These are phyloP conservation scores for Alsophila aescularia DNA, from an alignment of 2,888 invertebrate species.

Conservation along the genomic window DNA sequence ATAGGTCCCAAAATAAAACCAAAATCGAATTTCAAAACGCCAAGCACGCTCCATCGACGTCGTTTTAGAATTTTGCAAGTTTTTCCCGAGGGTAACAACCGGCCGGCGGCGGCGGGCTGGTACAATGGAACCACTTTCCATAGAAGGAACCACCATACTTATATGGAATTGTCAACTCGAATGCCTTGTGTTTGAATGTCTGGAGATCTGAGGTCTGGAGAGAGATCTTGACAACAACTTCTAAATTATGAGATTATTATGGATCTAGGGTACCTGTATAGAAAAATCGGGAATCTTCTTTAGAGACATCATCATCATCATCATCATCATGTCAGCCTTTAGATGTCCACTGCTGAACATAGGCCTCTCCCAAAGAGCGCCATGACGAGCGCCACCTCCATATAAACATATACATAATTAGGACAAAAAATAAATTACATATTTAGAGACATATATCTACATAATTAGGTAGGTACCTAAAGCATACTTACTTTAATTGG, in stretches of 20 bases:
- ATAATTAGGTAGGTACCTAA: too few relatives aligned
- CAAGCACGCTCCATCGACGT: slow-evolving; percentile 19
- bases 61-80: slow-evolving; percentile 58
- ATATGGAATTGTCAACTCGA: slow-evolving; percentile 24
- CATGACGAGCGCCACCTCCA: too few relatives aligned
- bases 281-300: too few relatives aligned
- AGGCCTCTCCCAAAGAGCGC: too few relatives aligned
- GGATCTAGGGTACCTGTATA: too few relatives aligned
- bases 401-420: too few relatives aligned
- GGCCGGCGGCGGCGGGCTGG: slow-evolving; percentile 39
- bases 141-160: slow-evolving; percentile 55
- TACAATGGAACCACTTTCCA: slow-evolving; percentile 79
- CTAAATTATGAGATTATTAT: neutral
- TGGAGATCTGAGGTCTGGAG: slow-evolving; percentile 4
- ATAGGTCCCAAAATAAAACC: neutral
- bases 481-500: too few relatives aligned
- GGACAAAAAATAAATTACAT: too few relatives aligned
- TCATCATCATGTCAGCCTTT: too few relatives aligned
- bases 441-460: too few relatives aligned
- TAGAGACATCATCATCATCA: too few relatives aligned
- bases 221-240: neutral
- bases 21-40: slow-evolving; percentile 16
- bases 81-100: slow-evolving; percentile 74
- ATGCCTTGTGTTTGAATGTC: slow-evolving; percentile 17
- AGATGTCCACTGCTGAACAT: too few relatives aligned